phyloP scores from a whole-genome alignment of 2,888 invertebrate species.

The Lobophora halterata region DNA sequence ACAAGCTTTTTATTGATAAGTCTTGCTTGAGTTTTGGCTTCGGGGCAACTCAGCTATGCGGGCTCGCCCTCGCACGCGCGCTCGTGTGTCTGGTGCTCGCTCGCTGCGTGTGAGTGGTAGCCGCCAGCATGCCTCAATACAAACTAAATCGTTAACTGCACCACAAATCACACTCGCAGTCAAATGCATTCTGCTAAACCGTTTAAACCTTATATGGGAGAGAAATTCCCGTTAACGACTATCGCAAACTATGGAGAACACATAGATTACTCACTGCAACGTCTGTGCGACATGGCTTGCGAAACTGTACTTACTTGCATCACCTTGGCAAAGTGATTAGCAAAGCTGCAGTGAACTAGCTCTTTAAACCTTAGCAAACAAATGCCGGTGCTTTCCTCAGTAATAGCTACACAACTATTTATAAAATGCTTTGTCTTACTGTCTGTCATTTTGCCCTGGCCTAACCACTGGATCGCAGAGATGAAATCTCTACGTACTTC shows the following conservation, averaged over 20 bases:
- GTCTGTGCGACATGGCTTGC: too few species aligned
- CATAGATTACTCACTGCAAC: background rate
- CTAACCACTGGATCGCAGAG: too few species aligned
- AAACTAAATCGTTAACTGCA: constrained; percentile 9
- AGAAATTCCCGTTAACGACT: constrained; percentile 8
- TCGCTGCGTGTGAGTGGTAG: constrained; percentile 1
- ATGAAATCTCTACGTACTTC: too few species aligned
- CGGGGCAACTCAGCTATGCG: too few species aligned
- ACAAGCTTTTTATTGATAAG: too few species aligned
- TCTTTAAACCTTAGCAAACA: background rate
- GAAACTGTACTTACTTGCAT: too few species aligned
- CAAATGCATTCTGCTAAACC: constrained; percentile 10
- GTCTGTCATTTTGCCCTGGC: too few species aligned
- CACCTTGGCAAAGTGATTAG: too few species aligned
- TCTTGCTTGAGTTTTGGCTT: too few species aligned
- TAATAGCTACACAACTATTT: background rate
- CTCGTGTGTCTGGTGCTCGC: constrained; percentile 1
- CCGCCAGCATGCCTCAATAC: background rate
- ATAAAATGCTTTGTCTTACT: too few species aligned
- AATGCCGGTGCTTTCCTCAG: constrained; percentile 1
- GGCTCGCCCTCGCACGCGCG: too few species aligned
- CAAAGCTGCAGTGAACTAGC: constrained; percentile 1
- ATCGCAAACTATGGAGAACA: constrained; percentile 1
- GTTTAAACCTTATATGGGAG: constrained; percentile 13
- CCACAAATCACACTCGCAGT: constrained; percentile 15